A percentile compares a stretch with the other conserved stretches of the same genome.
These are phyloP conservation scores for Atopsyche davidsoni DNA, from an alignment of 1,140 invertebrate genomes.

Conservation along the genomic window DNA sequence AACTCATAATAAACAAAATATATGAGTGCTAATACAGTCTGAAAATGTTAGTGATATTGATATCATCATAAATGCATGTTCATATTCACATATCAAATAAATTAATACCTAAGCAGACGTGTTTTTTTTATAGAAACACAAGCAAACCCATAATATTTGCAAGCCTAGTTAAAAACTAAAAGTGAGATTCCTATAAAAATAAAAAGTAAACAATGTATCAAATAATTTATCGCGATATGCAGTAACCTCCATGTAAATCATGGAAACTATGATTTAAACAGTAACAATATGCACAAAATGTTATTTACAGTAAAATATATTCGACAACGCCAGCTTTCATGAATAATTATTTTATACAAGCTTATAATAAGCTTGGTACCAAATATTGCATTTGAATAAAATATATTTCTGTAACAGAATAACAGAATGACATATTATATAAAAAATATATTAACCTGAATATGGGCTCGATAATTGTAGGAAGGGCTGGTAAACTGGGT, in stretches of 20 bases:
- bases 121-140: slow-evolving; percentile 12
- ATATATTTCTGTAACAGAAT: slow-evolving; percentile 4
- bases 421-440: too few relatives aligned
- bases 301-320: too few relatives aligned
- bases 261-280: background rate
- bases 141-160: too few relatives aligned
- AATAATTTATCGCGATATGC: background rate
- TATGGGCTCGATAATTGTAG: slow-evolving; percentile 94
- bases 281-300: too few relatives aligned
- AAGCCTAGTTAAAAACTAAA: background rate
- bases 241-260: background rate
- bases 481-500: slow-evolving; percentile 91
- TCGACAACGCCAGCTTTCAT: too few relatives aligned
- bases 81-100: too few relatives aligned
- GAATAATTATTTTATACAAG: too few relatives aligned
- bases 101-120: background rate
- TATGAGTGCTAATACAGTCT: too few relatives aligned
- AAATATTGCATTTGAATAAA: slow-evolving; percentile 6
- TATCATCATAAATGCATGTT: too few relatives aligned
- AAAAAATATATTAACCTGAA: slow-evolving; percentile 67
- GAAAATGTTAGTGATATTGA: too few relatives aligned
- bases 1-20: too few relatives aligned
- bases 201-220: background rate
- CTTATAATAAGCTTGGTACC: background rate
- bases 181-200: slow-evolving; percentile 2